These are phyloP conservation scores for Phainopepla nitens DNA, from an alignment of 2,113 vertebrate species.

Conservation along the genomic window DNA sequence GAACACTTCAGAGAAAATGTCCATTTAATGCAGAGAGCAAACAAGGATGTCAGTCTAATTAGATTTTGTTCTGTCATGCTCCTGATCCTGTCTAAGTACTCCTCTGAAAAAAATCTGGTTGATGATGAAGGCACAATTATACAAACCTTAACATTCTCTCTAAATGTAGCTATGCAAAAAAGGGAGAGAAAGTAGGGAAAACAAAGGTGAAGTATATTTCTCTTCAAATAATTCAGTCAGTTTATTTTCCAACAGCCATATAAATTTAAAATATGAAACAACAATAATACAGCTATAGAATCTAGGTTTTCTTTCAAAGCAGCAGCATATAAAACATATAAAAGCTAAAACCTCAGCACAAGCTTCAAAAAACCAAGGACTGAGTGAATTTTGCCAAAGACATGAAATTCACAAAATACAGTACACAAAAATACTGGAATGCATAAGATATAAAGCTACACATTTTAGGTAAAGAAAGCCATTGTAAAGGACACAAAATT, in stretches of 20 bases:
- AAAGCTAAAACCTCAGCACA: conserved; percentile 83
- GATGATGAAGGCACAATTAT: conserved; percentile 74
- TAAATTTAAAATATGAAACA: conserved; percentile 79
- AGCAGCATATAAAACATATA: conserved; percentile 82
- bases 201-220: conserved; percentile 67
- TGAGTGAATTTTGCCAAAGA: conserved; percentile 70
- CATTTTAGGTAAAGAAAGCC: conserved; percentile 67
- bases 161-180: conserved; percentile 34
- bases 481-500: conserved; percentile 73
- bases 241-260: conserved; percentile 77
- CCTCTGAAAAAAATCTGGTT: conserved; percentile 48
- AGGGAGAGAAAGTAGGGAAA: conserved; percentile 11
- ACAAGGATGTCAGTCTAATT: conserved; percentile 57
- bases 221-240: conserved; percentile 73
- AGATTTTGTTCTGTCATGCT: conserved; percentile 65
- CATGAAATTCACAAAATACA: conserved; percentile 76
- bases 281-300: conserved; percentile 77
- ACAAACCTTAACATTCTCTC: conserved; percentile 60
- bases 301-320: conserved; percentile 78
- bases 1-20: conserved; percentile 59
- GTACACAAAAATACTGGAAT: conserved; percentile 79
- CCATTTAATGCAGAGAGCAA: conserved; percentile 67
- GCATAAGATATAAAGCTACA: conserved; percentile 77
- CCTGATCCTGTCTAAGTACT: conserved; percentile 51
- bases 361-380: conserved; percentile 73